Evolutionary conservation across 2,113 vertebrate species (phyloP).

Genomic region (Australoheros scitulus): DNA sequence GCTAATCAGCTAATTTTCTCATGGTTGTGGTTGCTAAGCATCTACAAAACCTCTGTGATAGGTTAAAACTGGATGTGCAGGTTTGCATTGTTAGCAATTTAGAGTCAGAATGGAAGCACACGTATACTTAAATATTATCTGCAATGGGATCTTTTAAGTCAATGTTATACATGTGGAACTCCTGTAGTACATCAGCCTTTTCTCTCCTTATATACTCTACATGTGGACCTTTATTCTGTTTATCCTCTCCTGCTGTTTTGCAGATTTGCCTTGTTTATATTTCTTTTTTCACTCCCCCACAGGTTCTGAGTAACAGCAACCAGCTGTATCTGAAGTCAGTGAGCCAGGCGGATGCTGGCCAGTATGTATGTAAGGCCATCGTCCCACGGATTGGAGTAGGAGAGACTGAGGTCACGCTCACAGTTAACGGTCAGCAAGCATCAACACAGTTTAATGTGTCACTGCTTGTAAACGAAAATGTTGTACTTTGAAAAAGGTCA

Average conservation of each 20-base stretch:
- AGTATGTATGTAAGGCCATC: slow-evolving; percentile 95
- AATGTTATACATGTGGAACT: background rate
- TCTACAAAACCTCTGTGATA: slow-evolving; percentile 47
- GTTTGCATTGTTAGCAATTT: slow-evolving; percentile 30
- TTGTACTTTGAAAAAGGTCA: slow-evolving; percentile 18
- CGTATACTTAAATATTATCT: background rate
- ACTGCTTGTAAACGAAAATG: slow-evolving; percentile 9
- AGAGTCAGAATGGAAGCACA: slow-evolving; percentile 9
- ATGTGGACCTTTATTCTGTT: slow-evolving; percentile 28
- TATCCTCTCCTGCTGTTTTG: slow-evolving; percentile 8
- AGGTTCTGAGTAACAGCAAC: slow-evolving; percentile 98
- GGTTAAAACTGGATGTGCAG: slow-evolving; percentile 31
- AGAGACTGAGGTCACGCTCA: slow-evolving; percentile 91
- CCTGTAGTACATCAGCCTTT: background rate
- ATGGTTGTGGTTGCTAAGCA: slow-evolving; percentile 57
- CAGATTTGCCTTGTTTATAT: slow-evolving; percentile 53
- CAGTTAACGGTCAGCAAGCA: slow-evolving; percentile 88
- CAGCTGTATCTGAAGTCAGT: slow-evolving; percentile 91
- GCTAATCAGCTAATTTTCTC: slow-evolving; percentile 44
- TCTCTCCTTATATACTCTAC: background rate
- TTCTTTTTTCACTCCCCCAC: slow-evolving; percentile 19
- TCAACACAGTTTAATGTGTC: slow-evolving; percentile 10
- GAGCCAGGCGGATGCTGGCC: slow-evolving; percentile 91
- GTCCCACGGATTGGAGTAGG: slow-evolving; percentile 95
- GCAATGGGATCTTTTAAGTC: background rate